Base-by-base conservation (phyloP, 2,797 vertebrate species). In the Buphagus erythrorhynchus region DNA sequence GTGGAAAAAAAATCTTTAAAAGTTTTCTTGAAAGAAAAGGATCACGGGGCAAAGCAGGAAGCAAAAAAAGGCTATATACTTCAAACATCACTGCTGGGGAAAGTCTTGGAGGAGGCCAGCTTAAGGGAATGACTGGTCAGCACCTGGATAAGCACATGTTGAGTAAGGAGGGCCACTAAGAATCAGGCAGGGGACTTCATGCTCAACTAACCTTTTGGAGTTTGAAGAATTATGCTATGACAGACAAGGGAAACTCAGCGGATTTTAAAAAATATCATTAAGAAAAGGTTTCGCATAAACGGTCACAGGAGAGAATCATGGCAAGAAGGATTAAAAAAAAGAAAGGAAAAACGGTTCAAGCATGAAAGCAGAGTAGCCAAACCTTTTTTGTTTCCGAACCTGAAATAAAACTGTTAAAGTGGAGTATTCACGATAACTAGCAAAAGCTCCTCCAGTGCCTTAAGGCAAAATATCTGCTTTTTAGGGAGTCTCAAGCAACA, bases 181-280 rank as follows among this genome's bases (percentile, higher is more conserved):
- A 97, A 65, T 86, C 94, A 94, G 94, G 95, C 78, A 94, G 67
- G 91, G 86, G 59, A 90, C 95, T 85, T 91, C 93, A 95, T 94
- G 95, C 96, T 95, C 83, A 97, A 95, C 93, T 84, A 94, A 96
- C 83, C 92, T 94, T 91, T 75, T 83, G 87, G 77, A 94, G 94
- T 2, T 94, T 94, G 90, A 92, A 95, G 94, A 97, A 86, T 89
- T 95, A 93, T 89, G 89, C 93, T 96, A 96, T 87, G 85, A 78
- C 1, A 80, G 81, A 93, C 74, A 96, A 84, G 86, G 91, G 83
- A 92, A 97, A 95, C 88, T 93, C 93, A 96, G 69, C 1, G 29
- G 84, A 77, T 86, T 95, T 95, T 93, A 16, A 86, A 90, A 90
- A 93, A 95, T 22, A 90, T 76, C 85, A 75, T 93, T 95, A 93